Conservation (phyloP, 2,113 vertebrate species). For the Actenoides lindsayi region DNA sequence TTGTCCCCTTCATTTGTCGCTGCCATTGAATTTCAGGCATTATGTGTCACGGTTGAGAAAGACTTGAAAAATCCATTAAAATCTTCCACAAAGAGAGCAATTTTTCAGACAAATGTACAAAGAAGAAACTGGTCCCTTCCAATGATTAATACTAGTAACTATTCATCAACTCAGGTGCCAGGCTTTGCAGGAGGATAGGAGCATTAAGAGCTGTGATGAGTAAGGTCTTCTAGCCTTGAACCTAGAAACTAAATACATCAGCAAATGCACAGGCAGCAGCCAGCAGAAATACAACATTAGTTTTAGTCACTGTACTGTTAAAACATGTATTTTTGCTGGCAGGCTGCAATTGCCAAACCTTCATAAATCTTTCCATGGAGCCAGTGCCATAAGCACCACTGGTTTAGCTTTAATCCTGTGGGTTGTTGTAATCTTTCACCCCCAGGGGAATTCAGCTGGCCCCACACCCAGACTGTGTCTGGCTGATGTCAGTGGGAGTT, state of each 20-base stretch:
- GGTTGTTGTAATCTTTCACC: neutral
- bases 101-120: conserved; percentile 47
- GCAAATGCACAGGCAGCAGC: conserved; percentile 13
- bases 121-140: conserved; percentile 13
- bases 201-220: conserved; percentile 51
- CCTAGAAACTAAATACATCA: conserved; percentile 50
- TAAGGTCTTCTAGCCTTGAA: conserved; percentile 56
- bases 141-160: conserved; percentile 56
- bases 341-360: conserved; percentile 12
- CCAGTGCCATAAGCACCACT: neutral
- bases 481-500: neutral
- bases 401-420: neutral
- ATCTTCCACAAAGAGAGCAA: conserved; percentile 40
- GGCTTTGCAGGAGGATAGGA: conserved; percentile 1
- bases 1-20: conserved; percentile 26
- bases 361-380: conserved; percentile 32
- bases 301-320: conserved; percentile 50
- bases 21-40: conserved; percentile 29
- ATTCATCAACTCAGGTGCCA: conserved; percentile 49
- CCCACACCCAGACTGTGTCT: neutral
- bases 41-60: conserved; percentile 22
- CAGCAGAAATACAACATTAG: conserved; percentile 57
- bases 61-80: conserved; percentile 59
- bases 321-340: conserved; percentile 23
- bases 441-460: neutral